A percentile compares a stretch with the other conserved stretches of the same genome.
These are phyloP conservation scores for Tachypleus tridentatus DNA, from an alignment of 1,140 invertebrate genomes.

Conservation along the genomic window DNA sequence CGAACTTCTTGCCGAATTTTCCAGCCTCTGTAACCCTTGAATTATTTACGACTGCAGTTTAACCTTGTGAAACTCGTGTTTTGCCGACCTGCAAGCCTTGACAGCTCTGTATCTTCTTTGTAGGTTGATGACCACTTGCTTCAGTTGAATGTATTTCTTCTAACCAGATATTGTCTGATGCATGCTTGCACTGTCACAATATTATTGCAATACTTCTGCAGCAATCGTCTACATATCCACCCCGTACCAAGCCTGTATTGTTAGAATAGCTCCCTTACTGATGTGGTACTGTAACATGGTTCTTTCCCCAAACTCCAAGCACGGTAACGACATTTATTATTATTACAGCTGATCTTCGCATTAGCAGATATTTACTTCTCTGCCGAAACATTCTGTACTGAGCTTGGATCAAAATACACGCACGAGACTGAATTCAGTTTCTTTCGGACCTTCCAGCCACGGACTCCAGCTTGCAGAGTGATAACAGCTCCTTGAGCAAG, in stretches of 20 bases:
- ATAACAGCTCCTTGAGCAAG: neutral
- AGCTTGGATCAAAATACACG: slow-evolving; percentile 23
- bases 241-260: neutral
- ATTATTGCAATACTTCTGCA: too few relatives aligned
- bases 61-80: neutral
- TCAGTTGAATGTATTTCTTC: neutral
- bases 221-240: too few relatives aligned
- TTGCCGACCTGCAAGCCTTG: too few relatives aligned
- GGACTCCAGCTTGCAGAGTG: neutral
- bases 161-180: neutral
- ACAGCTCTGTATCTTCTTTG: too few relatives aligned
- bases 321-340: too few relatives aligned
- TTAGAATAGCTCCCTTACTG: neutral
- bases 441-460: neutral
- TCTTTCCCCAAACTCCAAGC: neutral
- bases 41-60: neutral
- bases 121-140: too few relatives aligned
- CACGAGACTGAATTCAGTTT: slow-evolving; percentile 8
- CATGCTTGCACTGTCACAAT: too few relatives aligned
- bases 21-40: neutral
- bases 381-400: neutral
- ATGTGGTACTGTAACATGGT: neutral
- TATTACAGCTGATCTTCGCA: neutral
- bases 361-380: neutral
- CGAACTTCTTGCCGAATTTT: neutral